Base-by-base conservation (phyloP, 2,888 invertebrate genomes). In the Dermolepida albohirtum region DNA sequence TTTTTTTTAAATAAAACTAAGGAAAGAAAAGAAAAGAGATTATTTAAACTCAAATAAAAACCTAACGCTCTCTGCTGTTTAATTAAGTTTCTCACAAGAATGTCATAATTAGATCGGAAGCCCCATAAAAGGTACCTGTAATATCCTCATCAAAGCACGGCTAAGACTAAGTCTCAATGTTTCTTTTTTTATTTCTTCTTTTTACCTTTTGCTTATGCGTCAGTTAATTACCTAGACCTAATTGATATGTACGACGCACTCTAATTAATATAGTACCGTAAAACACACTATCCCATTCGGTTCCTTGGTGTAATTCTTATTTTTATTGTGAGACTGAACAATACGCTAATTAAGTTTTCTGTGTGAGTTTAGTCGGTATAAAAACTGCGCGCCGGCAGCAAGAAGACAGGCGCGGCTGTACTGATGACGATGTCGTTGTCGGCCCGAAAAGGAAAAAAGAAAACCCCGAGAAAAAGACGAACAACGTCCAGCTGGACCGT, bases 321-420 rank as follows among this genome's bases (percentile, higher is more conserved):
- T 55, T 43, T 55, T 40, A 41, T 40, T 41, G 55, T 55, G 55
- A 41, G 41, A 11, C 22, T 22, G 22, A 55, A 55, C 55, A 55
- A 55, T 55, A 41, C 22, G 41, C 55, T 55, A 55, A 55, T 55
- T 55, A 55, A 55, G 41, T 39, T 55, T 55, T 41, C 22, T 34
- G 6, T 55, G 41, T 55, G n/a, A 41, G 55, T n/a, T 39, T n/a
- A 41, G 5, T n/a, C 41, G 11, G 41, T 11, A 40, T 17, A 55
- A 43, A 55, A 55, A 55, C 55, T 8, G 17, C n/a, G 41, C 40
- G 17, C 16, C 41, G 41, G 41, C 22, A 41, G n/a, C 5, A 8
- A 41, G 41, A 41, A 16, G 41, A 8, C 34, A 34, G 34, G 4
- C 22, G 41, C 17, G 41, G 55, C 17, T 41, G 40, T 41, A 16